A percentile compares a stretch with the other conserved stretches of the same genome.
Evolutionary conservation across 2,888 invertebrate species (phyloP).

Genomic region (Notodonta ziczac): DNA sequence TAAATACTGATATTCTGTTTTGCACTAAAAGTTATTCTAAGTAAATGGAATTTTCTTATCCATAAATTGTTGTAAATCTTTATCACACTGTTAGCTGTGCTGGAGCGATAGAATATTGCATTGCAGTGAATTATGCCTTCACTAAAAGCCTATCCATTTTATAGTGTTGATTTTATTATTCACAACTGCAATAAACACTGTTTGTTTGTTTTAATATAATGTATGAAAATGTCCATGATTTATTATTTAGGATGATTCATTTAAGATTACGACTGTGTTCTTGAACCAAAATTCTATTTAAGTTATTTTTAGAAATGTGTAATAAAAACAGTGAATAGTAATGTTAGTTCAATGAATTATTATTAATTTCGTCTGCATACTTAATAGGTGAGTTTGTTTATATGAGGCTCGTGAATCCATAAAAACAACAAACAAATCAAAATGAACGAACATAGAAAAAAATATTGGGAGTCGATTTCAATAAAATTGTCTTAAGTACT

Average conservation of each 20-base stretch:
- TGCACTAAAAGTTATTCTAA: no score
- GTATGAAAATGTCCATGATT: neutral
- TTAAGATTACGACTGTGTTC: neutral
- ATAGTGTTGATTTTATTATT: constrained; percentile 36
- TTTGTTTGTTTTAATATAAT: constrained; percentile 2
- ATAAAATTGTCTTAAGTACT: no score
- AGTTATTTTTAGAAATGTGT: neutral
- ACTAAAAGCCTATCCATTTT: constrained; percentile 27
- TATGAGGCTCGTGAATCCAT: no score
- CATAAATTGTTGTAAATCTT: constrained; percentile 19
- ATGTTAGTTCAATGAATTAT: no score
- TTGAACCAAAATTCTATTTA: constrained; percentile 5
- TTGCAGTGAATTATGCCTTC: constrained; percentile 25
- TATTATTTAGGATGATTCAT: neutral
- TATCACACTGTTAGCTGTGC: constrained; percentile 21
- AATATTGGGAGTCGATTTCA: no score
- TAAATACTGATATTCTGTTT: no score
- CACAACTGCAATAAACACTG: constrained; percentile 6
- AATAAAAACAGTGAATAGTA: no score
- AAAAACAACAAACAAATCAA: no score
- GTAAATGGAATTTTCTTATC: no score
- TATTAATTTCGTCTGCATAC: no score
- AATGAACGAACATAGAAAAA: no score
- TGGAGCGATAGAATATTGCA: constrained; percentile 20
- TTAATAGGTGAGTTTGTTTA: no score